Evolutionary conservation across 1,140 invertebrate genomes (phyloP).

Genomic region (Drosophila saltans): DNA sequence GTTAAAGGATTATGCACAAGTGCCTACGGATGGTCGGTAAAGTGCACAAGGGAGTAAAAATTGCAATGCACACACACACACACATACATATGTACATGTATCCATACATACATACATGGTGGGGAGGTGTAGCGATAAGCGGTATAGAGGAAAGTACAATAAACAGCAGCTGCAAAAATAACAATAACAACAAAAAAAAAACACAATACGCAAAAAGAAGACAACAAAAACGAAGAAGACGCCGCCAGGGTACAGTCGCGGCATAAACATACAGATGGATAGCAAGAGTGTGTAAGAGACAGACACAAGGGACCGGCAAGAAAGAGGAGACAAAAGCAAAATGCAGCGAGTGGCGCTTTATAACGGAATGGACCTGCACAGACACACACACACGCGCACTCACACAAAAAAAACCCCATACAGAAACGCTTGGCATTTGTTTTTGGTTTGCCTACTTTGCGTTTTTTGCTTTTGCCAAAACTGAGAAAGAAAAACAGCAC

Average conservation of each 20-base stretch:
- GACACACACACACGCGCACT: slow-evolving; percentile 20
- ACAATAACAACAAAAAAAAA: neutral
- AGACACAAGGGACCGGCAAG: slow-evolving; percentile 4
- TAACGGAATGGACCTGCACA: slow-evolving; percentile 35
- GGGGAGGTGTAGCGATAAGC: neutral
- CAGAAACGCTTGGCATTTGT: slow-evolving; percentile 9
- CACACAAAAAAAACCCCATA: slow-evolving; percentile 2
- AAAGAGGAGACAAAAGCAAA: slow-evolving; percentile 22
- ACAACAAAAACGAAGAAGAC: slow-evolving; percentile 50
- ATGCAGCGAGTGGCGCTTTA: slow-evolving; percentile 38
- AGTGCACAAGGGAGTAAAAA: neutral
- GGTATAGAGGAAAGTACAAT: neutral
- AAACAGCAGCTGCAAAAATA: slow-evolving; percentile 10
- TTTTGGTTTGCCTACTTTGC: slow-evolving; percentile 32
- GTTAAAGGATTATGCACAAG: slow-evolving; percentile 38
- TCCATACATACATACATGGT: too few species aligned
- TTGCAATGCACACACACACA: too few species aligned
- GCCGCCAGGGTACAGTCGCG: slow-evolving; percentile 60
- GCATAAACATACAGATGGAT: slow-evolving; percentile 37
- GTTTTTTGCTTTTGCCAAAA: slow-evolving; percentile 33
- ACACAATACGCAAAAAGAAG: slow-evolving; percentile 30
- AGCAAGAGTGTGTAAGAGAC: neutral
- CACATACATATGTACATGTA: too few species aligned
- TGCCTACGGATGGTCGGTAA: slow-evolving; percentile 15
- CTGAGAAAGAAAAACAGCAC: slow-evolving; percentile 39